Percentiles rank a stretch among this genome's conserved stretches.
phyloP scores from a whole-genome alignment of 2,113 vertebrate species.

The Leptocoma aspasia region DNA sequence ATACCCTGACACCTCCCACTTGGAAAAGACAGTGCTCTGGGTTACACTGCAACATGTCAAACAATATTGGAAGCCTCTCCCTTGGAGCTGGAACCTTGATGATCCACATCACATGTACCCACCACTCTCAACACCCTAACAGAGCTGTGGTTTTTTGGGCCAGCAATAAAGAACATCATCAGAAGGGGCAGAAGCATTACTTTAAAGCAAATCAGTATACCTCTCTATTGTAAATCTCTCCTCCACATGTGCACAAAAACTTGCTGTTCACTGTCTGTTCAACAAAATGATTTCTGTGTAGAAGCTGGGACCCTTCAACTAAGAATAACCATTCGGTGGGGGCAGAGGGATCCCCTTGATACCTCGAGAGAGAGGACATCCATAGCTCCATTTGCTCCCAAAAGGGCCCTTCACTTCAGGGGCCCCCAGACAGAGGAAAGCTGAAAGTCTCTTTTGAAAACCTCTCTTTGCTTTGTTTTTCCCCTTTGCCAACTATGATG shows the following conservation, averaged over 20 bases:
- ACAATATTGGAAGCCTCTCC: background rate
- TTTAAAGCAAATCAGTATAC: background rate
- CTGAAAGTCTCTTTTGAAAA: background rate
- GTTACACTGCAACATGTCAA: rapidly evolving
- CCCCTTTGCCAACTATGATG: background rate
- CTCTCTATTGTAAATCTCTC: background rate
- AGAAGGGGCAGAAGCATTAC: background rate
- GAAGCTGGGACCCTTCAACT: background rate
- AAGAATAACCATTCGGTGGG: background rate
- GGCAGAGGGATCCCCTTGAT: background rate
- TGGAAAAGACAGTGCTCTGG: background rate
- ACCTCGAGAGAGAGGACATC: background rate
- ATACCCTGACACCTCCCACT: background rate
- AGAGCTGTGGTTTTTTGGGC: background rate
- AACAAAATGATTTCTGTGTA: background rate
- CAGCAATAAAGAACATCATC: background rate
- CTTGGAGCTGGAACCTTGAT: background rate
- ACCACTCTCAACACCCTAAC: background rate
- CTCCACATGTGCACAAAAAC: background rate
- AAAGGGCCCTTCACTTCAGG: background rate
- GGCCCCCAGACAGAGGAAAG: background rate
- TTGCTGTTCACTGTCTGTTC: background rate
- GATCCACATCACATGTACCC: rapidly evolving
- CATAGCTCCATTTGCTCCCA: background rate
- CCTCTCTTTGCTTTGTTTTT: conserved; percentile 6